phyloP scores from a whole-genome alignment of 2,113 vertebrate species.

The Lampris megalopsis region DNA sequence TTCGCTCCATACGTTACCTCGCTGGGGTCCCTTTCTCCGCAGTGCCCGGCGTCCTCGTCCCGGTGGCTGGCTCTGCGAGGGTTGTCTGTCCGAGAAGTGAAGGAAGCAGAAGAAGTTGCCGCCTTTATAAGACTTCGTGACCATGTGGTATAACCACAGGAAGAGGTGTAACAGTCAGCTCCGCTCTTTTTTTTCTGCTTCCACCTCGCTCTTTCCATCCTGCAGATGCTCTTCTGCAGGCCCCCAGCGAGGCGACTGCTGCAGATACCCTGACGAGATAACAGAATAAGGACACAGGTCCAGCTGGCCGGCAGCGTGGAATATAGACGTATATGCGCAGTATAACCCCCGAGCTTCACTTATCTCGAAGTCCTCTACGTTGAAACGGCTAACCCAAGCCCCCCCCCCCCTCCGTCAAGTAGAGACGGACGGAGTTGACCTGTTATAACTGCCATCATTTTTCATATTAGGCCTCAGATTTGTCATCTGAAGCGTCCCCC shows the following conservation, averaged over 20 bases:
- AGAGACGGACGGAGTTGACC: background rate
- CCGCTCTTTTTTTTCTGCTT: slow-evolving; percentile 65
- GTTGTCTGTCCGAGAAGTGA: slow-evolving; percentile 65
- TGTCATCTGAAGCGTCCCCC: background rate
- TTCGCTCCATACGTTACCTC: slow-evolving; percentile 64
- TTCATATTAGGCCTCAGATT: background rate
- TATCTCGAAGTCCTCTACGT: no score
- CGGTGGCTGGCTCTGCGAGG: slow-evolving; percentile 54
- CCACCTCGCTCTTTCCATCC: slow-evolving; percentile 52
- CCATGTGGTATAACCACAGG: slow-evolving; percentile 86
- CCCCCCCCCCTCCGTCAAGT: no score
- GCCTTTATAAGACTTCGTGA: slow-evolving; percentile 79
- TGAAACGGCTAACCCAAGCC: no score
- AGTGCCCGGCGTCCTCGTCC: slow-evolving; percentile 28
- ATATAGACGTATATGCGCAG: no score
- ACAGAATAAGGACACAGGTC: no score
- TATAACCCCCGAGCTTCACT: no score
- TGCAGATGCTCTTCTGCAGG: slow-evolving; percentile 48
- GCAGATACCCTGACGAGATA: no score
- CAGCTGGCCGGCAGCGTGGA: no score
- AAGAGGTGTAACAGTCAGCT: slow-evolving; percentile 86
- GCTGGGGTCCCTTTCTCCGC: background rate
- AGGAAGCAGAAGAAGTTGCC: slow-evolving; percentile 73
- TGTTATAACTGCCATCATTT: background rate
- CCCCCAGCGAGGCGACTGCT: background rate